A percentile compares a stretch with the other conserved stretches of the same genome.
These are phyloP conservation scores for Hemibagrus wyckioides DNA, from an alignment of 2,113 vertebrate genomes.

Conservation along the genomic window DNA sequence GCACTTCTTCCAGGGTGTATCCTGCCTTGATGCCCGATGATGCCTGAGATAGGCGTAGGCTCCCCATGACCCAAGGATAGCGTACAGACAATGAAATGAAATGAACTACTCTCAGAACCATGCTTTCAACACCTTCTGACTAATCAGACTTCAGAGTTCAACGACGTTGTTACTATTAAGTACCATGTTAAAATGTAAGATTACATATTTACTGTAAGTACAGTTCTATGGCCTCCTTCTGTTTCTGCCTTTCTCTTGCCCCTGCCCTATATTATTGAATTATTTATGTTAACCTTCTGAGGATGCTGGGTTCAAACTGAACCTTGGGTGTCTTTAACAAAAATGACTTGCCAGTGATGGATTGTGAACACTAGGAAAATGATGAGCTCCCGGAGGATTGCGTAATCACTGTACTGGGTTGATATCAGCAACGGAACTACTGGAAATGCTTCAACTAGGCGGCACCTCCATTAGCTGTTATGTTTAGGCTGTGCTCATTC, in stretches of 20 bases:
- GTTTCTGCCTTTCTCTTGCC: conserved; percentile 41
- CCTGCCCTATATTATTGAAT: conserved; percentile 43
- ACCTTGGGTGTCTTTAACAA: not conserved
- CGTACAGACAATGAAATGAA: no score
- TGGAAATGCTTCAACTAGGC: conserved; percentile 7
- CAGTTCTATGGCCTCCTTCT: not conserved
- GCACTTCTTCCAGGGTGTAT: no score
- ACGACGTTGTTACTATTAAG: not conserved
- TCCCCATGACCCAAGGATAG: no score
- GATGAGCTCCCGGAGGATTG: not conserved
- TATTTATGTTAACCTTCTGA: conserved; percentile 46
- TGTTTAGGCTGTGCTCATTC: conserved; percentile 33
- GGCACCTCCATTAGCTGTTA: not conserved
- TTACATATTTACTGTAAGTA: not conserved
- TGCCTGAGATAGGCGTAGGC: no score
- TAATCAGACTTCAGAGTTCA: not conserved
- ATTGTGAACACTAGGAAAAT: not conserved
- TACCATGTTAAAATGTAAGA: not conserved
- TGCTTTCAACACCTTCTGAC: not conserved
- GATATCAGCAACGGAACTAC: not conserved
- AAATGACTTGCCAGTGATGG: not conserved
- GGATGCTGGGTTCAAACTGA: not conserved
- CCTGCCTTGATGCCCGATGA: no score
- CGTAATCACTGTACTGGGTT: not conserved
- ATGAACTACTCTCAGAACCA: not conserved